Evolutionary conservation across 2,888 invertebrate genomes (phyloP).

Genomic region (Ypsolopha scabrella): DNA sequence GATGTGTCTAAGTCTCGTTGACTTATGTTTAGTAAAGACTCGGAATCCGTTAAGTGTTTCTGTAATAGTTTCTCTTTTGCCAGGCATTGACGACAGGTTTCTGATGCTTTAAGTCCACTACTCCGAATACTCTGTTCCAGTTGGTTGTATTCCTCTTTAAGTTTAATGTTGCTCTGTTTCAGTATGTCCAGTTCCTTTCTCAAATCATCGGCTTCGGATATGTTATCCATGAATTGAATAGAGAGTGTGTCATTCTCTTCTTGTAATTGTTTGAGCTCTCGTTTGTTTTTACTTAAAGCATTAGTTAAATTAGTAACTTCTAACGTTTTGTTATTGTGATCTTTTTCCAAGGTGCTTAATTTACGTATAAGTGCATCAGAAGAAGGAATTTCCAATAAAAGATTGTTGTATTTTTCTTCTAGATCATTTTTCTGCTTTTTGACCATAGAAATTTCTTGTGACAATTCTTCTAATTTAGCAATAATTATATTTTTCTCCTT

Average conservation of each 20-base stretch:
- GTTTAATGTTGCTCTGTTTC: constrained; percentile 23
- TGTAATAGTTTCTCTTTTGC: constrained; percentile 26
- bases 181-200: constrained; percentile 38
- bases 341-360: constrained; percentile 32
- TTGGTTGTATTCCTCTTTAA: constrained; percentile 22
- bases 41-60: neutral
- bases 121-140: constrained; percentile 21
- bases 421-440: constrained; percentile 28
- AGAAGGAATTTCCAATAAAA: constrained; percentile 33
- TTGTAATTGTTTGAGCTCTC: constrained; percentile 44
- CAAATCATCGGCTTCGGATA: constrained; percentile 64
- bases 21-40: constrained; percentile 33
- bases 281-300: constrained; percentile 20
- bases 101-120: constrained; percentile 6
- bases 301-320: constrained; percentile 29
- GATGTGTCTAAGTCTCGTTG: constrained; percentile 48
- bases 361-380: constrained; percentile 33
- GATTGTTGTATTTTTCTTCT: constrained; percentile 33
- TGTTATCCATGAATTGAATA: constrained; percentile 67
- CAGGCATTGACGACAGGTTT: constrained; percentile 24
- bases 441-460: constrained; percentile 22
- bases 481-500: neutral
- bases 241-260: constrained; percentile 68
- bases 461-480: constrained; percentile 24
- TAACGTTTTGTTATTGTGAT: constrained; percentile 22